Evolutionary conservation across 2,888 invertebrate genomes (phyloP).

Genomic region (Prosopocoilus inquinatus): DNA sequence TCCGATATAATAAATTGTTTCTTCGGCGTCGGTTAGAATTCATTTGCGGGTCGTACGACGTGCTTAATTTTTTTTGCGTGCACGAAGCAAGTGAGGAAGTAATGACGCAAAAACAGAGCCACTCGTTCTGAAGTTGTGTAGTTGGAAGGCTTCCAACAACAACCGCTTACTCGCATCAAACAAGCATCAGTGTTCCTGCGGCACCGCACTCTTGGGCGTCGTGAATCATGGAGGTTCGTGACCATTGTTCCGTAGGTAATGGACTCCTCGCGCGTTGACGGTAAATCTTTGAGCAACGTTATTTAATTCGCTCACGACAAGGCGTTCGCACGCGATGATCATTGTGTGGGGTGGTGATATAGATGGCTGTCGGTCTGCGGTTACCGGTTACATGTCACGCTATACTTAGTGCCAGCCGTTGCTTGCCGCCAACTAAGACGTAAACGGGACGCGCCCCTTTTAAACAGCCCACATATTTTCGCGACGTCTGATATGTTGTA

Average conservation of each 20-base stretch:
- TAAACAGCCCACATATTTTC: conserved; percentile 6
- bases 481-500: conserved; percentile 6
- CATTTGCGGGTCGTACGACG: too few species aligned
- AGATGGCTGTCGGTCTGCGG: conserved; percentile 30
- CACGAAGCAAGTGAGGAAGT: background rate
- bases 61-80: background rate
- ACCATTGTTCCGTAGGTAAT: conserved; percentile 45
- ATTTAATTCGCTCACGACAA: conserved; percentile 44
- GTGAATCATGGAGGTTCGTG: conserved; percentile 44
- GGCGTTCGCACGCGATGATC: conserved; percentile 38
- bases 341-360: conserved; percentile 32
- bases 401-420: conserved; percentile 29
- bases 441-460: conserved; percentile 19
- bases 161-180: conserved; percentile 28
- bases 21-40: too few species aligned
- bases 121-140: conserved; percentile 4
- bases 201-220: conserved; percentile 28
- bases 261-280: conserved; percentile 40
- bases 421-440: conserved; percentile 29
- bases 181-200: conserved; percentile 28
- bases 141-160: conserved; percentile 2
- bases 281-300: conserved; percentile 40
- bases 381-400: conserved; percentile 26
- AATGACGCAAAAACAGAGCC: background rate
- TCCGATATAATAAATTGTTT: too few species aligned